A percentile compares a stretch with the other conserved stretches of the same genome.
Evolutionary conservation across 1,140 invertebrate species (phyloP).

Genomic region (Scaptomyza pallida): DNA sequence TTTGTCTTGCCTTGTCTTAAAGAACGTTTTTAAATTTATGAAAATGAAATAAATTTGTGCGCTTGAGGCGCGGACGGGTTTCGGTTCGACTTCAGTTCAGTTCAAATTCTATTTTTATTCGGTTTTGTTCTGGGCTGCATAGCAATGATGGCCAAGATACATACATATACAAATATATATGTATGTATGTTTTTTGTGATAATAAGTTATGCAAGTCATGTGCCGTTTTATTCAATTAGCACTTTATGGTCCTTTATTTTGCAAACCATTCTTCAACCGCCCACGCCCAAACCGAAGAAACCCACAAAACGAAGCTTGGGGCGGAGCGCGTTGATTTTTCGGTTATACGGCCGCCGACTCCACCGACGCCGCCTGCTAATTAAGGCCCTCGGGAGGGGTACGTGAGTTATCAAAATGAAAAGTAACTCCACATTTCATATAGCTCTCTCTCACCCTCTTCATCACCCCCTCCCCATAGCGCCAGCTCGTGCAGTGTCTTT

Average conservation of each 20-base stretch:
- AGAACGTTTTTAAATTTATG: conserved; percentile 78
- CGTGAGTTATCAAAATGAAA: conserved; percentile 82
- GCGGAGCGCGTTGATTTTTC: conserved; percentile 76
- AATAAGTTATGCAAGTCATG: conserved; percentile 82
- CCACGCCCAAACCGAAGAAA: background rate
- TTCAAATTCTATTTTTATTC: conserved; percentile 35
- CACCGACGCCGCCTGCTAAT: conserved; percentile 78
- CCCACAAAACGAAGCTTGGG: conserved; percentile 37
- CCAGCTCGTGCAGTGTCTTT: conserved; percentile 18
- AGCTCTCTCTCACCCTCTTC: conserved; percentile 48
- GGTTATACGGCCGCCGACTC: conserved; percentile 79
- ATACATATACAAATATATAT: conserved; percentile 38
- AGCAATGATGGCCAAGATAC: conserved; percentile 46
- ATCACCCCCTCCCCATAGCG: background rate
- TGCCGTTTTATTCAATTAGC: conserved; percentile 82
- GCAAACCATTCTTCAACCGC: conserved; percentile 29
- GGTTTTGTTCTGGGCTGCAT: conserved; percentile 43
- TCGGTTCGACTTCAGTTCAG: conserved; percentile 18
- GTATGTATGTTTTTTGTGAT: conserved; percentile 52
- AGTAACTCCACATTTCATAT: conserved; percentile 69
- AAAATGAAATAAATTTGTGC: conserved; percentile 69
- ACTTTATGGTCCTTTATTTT: conserved; percentile 82
- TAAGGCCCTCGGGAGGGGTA: conserved; percentile 68
- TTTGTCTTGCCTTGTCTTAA: conserved; percentile 43
- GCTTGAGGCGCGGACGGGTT: conserved; percentile 64